Percentiles rank a stretch among this genome's conserved stretches.
These are phyloP conservation scores for Trachelus stipa DNA, from an alignment of 2,888 invertebrate genomes.

Conservation along the genomic window DNA sequence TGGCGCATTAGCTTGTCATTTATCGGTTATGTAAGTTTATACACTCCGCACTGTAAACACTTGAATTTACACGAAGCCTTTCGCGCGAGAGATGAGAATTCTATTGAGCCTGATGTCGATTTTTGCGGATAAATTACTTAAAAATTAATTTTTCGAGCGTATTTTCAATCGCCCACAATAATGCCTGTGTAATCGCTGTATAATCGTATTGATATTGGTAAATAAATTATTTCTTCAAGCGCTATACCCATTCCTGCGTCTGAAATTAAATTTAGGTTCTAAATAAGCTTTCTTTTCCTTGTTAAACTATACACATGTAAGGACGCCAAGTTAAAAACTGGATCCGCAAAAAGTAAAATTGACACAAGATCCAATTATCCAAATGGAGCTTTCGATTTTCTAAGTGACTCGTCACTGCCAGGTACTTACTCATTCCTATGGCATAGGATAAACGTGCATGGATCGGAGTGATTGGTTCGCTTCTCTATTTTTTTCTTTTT, in stretches of 20 bases:
- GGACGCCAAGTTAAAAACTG: too few relatives aligned
- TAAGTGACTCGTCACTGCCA: too few relatives aligned
- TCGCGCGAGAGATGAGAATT: neutral
- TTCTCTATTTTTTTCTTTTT: conserved; percentile 22
- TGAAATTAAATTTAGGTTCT: neutral
- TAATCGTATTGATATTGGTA: conserved; percentile 45
- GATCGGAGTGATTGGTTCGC: neutral
- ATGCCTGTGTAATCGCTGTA: conserved; percentile 35
- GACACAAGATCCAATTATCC: too few relatives aligned
- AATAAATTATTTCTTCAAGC: conserved; percentile 58
- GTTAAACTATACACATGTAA: too few relatives aligned
- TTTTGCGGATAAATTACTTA: neutral
- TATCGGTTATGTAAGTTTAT: neutral
- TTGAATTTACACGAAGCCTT: neutral
- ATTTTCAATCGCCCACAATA: conserved; percentile 11
- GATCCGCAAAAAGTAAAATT: too few relatives aligned
- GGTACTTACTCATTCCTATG: too few relatives aligned
- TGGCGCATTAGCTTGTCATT: neutral
- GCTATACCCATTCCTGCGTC: conserved; percentile 14
- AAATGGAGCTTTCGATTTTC: too few relatives aligned
- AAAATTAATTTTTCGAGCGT: too few relatives aligned
- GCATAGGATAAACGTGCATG: too few relatives aligned
- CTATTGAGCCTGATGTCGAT: neutral
- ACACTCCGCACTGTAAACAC: neutral
- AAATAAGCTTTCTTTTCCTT: too few relatives aligned